Evolutionary conservation across 2,113 vertebrate species (phyloP).

Genomic region (Cacatua alba): DNA sequence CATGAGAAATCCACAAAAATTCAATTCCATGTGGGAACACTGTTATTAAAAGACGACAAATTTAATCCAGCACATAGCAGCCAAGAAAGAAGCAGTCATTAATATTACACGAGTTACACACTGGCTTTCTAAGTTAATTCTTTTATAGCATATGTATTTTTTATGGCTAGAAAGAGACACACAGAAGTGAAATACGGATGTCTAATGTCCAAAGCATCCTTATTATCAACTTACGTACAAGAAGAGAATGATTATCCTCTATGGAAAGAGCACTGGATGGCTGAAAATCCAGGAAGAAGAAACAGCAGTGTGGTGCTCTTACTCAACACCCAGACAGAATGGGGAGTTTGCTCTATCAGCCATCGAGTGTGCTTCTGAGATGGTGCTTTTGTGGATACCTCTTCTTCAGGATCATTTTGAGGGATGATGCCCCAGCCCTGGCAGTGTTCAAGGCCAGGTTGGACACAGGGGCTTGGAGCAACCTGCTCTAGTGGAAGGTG

Average conservation of each 20-base stretch:
- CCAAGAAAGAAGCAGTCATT: background rate
- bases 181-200: background rate
- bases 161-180: background rate
- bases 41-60: background rate
- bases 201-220: background rate
- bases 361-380: rapidly evolving
- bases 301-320: background rate
- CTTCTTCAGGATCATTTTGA: background rate
- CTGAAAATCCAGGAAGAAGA: background rate
- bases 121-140: background rate
- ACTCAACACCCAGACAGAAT: background rate
- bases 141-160: background rate
- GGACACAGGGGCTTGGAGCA: background rate
- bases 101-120: background rate
- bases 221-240: background rate
- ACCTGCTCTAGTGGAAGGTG: background rate
- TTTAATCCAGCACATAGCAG: background rate
- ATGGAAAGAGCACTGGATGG: background rate
- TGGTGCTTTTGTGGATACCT: background rate
- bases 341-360: rapidly evolving
- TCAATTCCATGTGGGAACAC: background rate
- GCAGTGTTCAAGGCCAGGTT: background rate
- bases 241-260: background rate
- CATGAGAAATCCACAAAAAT: background rate
- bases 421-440: background rate